These are phyloP conservation scores for Embidobia sp. DNA, from an alignment of 2,888 invertebrate species.

Conservation along the genomic window DNA sequence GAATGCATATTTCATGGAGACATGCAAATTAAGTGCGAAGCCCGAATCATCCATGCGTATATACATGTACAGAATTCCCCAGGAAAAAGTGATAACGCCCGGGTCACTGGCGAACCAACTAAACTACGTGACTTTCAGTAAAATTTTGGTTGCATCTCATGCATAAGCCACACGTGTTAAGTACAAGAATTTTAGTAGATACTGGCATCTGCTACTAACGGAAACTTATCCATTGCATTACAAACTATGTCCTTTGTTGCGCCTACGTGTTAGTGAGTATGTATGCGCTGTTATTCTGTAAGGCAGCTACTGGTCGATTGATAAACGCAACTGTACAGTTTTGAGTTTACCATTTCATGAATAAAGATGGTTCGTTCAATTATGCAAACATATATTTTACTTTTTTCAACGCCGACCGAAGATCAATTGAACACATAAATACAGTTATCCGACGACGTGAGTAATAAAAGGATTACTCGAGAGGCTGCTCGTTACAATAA, in stretches of 20 bases:
- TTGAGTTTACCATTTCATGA: conserved; percentile 49
- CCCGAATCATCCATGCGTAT: conserved; percentile 57
- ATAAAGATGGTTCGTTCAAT: conserved; percentile 44
- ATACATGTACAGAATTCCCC: conserved; percentile 53
- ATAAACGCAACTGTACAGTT: conserved; percentile 50
- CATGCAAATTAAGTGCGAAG: conserved; percentile 73
- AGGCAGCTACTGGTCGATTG: conserved; percentile 41
- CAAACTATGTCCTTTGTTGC: conserved; percentile 45
- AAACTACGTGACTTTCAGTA: conserved; percentile 51
- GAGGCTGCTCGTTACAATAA: conserved; percentile 1
- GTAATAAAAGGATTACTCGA: conserved; percentile 24
- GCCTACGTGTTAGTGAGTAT: conserved; percentile 15
- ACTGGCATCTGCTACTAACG: conserved; percentile 43
- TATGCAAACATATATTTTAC: conserved; percentile 46
- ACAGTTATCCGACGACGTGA: not conserved
- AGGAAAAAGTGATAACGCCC: conserved; percentile 52
- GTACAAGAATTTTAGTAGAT: conserved; percentile 48
- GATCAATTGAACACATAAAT: conserved; percentile 40
- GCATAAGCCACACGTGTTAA: conserved; percentile 63
- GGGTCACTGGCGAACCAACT: conserved; percentile 31
- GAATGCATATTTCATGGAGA: conserved; percentile 74
- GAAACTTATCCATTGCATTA: conserved; percentile 49
- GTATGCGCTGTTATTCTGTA: conserved; percentile 27
- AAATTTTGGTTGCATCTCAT: conserved; percentile 63
- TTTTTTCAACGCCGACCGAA: conserved; percentile 21